phyloP scores from a whole-genome alignment of 2,113 vertebrate genomes.

The Cephalopholis sonnerati region DNA sequence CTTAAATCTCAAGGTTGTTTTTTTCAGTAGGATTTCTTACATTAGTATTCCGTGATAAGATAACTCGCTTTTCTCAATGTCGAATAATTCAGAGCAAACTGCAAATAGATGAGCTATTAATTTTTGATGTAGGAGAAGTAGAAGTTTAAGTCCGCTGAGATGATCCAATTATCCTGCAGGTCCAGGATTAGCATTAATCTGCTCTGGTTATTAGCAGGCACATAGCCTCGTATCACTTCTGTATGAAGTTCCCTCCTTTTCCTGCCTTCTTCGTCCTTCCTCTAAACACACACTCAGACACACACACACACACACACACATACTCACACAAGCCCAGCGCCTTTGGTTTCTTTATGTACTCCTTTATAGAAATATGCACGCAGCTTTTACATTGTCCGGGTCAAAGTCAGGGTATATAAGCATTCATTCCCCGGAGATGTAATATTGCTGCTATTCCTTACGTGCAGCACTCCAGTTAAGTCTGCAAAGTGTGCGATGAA shows the following conservation, averaged over 20 bases:
- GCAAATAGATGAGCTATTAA: slow-evolving; percentile 57
- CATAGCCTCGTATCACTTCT: slow-evolving; percentile 65
- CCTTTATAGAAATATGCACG: slow-evolving; percentile 12
- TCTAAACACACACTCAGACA: slow-evolving; percentile 1
- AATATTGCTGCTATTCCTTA: slow-evolving; percentile 39
- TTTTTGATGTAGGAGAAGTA: slow-evolving; percentile 60
- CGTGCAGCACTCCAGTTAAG: slow-evolving; percentile 26
- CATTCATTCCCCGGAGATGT: slow-evolving; percentile 31
- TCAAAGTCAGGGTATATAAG: slow-evolving; percentile 31
- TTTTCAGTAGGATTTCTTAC: neutral
- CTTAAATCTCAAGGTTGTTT: slow-evolving; percentile 14
- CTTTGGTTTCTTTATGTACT: slow-evolving; percentile 18
- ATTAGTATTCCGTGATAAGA: slow-evolving; percentile 33
- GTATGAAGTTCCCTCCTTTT: slow-evolving; percentile 33
- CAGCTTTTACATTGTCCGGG: slow-evolving; percentile 13
- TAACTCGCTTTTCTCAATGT: slow-evolving; percentile 15
- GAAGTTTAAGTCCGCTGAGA: slow-evolving; percentile 66
- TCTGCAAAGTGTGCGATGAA: slow-evolving; percentile 49
- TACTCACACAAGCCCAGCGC: neutral
- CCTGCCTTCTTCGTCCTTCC: slow-evolving; percentile 6
- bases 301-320: slow-evolving; percentile 2
- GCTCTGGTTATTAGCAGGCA: slow-evolving; percentile 74
- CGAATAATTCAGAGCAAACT: slow-evolving; percentile 49
- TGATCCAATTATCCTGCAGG: slow-evolving; percentile 80
- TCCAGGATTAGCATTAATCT: slow-evolving; percentile 80